These are phyloP conservation scores for Scarus forsteni DNA, from an alignment of 2,797 vertebrate species.

Conservation along the genomic window DNA sequence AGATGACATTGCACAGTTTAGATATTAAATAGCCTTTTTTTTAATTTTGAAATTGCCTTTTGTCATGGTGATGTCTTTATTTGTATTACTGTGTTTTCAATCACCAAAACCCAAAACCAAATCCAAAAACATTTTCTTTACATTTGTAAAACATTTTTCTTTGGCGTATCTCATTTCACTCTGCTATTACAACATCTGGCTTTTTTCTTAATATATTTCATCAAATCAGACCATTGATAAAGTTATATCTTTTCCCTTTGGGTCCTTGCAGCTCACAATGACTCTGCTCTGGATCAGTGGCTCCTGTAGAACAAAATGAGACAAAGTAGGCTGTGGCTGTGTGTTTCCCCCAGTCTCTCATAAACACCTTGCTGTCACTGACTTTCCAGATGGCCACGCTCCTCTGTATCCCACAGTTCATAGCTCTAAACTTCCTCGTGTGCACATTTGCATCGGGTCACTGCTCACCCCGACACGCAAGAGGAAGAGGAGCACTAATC, in stretches of 20 bases:
- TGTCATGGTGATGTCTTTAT: too few species aligned
- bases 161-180: neutral
- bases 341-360: slow-evolving; percentile 61
- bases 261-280: slow-evolving; percentile 40
- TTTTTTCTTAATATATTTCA: slow-evolving; percentile 18
- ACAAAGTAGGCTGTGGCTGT: slow-evolving; percentile 58
- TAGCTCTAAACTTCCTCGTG: slow-evolving; percentile 71
- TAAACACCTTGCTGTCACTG: slow-evolving; percentile 73
- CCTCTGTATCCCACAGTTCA: slow-evolving; percentile 68
- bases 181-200: slow-evolving; percentile 12
- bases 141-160: too few species aligned
- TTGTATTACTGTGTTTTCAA: too few species aligned
- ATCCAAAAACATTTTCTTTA: too few species aligned
- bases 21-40: too few species aligned
- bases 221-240: slow-evolving; percentile 24
- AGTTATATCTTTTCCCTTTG: slow-evolving; percentile 33
- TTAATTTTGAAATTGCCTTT: too few species aligned
- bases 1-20: too few species aligned
- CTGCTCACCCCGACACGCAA: slow-evolving; percentile 74
- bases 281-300: slow-evolving; percentile 43
- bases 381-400: slow-evolving; percentile 82
- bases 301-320: slow-evolving; percentile 65
- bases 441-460: slow-evolving; percentile 81
- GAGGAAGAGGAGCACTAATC: slow-evolving; percentile 70
- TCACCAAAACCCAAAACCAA: too few species aligned